Evolutionary conservation across 2,113 vertebrate species (phyloP).

Genomic region (Dromiciops gliroides): DNA sequence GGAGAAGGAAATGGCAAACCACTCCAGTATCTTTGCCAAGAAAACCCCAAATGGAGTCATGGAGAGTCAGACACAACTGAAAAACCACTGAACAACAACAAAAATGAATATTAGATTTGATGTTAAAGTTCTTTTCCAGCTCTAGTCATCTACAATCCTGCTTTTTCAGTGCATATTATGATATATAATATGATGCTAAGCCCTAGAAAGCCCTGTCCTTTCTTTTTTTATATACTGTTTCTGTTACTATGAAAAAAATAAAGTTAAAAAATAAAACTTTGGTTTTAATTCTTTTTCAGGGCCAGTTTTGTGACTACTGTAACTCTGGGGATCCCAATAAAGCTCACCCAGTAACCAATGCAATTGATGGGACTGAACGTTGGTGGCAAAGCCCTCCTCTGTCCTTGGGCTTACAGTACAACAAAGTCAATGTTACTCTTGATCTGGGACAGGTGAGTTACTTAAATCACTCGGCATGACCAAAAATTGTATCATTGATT

Average conservation of each 20-base stretch:
- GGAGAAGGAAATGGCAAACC: too few species aligned
- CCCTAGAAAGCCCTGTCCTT: neutral
- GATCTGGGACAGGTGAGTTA: constrained; percentile 94
- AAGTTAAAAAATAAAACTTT: neutral
- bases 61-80: too few species aligned
- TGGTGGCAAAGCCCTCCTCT: constrained; percentile 99
- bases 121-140: neutral
- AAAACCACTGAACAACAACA: too few species aligned
- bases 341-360: constrained; percentile 89
- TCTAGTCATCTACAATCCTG: neutral
- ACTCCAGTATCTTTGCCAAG: too few species aligned
- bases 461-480: neutral
- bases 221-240: neutral
- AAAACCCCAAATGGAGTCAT: too few species aligned
- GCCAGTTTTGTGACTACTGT: constrained; percentile 95
- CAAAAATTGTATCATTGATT: constrained; percentile 1
- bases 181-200: neutral
- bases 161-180: neutral
- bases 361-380: constrained; percentile 93
- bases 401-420: constrained; percentile 90
- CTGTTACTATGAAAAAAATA: constrained; percentile 17
- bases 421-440: constrained; percentile 92
- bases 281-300: constrained; percentile 82
- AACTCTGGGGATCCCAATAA: constrained; percentile 88
- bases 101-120: neutral